Conservation (phyloP, 1,140 invertebrate species). For the Dolichoris vasculosae region DNA sequence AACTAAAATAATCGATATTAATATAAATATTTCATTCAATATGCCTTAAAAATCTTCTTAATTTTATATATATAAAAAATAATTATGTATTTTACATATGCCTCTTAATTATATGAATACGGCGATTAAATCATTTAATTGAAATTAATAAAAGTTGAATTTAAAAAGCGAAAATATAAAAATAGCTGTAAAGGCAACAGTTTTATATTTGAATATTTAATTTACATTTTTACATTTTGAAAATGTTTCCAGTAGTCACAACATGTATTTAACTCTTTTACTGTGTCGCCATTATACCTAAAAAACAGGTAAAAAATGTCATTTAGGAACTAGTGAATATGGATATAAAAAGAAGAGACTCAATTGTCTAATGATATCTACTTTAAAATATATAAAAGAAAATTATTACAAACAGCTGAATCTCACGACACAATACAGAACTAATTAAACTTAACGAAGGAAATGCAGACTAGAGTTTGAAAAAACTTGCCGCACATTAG, state of each 20-base stretch:
- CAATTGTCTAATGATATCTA: constrained; percentile 14
- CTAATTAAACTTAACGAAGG: constrained; percentile 47
- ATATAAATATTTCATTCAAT: too few species aligned
- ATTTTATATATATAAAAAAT: too few species aligned
- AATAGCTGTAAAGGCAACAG: too few species aligned
- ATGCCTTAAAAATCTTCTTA: too few species aligned
- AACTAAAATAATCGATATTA: too few species aligned
- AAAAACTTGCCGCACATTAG: not conserved
- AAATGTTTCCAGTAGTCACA: not conserved
- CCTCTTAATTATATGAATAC: too few species aligned
- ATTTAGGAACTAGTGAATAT: not conserved
- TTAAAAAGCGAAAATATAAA: not conserved
- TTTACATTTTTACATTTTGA: not conserved
- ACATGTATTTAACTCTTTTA: not conserved
- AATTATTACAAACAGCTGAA: not conserved
- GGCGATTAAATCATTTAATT: too few species aligned
- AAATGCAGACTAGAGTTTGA: not conserved
- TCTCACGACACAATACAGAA: not conserved
- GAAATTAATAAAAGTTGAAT: not conserved
- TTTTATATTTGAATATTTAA: constrained; percentile 14
- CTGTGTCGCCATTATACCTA: not conserved
- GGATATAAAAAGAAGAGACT: not conserved
- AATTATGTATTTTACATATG: too few species aligned
- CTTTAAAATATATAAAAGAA: not conserved
- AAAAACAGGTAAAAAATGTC: not conserved